A percentile compares a stretch with the other conserved stretches of the same genome.
phyloP scores from a whole-genome alignment of 2,797 vertebrate species.

The Cetoscarus ocellatus region DNA sequence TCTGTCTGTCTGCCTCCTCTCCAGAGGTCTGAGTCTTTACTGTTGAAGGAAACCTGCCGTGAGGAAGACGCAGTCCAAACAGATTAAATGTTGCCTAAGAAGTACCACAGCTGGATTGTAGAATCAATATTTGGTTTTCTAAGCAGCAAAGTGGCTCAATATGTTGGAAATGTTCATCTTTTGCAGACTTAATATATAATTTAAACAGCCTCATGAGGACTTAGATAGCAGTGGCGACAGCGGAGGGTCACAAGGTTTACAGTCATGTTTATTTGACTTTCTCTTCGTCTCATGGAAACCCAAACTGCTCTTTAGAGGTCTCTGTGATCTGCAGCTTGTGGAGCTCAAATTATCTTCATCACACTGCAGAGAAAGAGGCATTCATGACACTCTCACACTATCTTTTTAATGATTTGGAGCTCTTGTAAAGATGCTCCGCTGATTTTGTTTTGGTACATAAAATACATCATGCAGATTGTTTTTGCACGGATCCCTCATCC shows the following conservation, averaged over 20 bases:
- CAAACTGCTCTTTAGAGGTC: conserved; percentile 36
- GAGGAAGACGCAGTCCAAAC: conserved; percentile 6
- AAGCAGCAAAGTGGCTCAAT: not conserved
- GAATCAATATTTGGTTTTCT: conserved; percentile 3
- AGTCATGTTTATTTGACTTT: conserved; percentile 52
- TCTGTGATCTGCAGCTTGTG: conserved; percentile 20
- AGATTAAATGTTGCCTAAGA: not conserved
- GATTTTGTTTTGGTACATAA: conserved; percentile 44
- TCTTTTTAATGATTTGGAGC: conserved; percentile 13
- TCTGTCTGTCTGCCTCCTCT: conserved; percentile 22
- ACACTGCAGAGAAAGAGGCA: conserved; percentile 12
- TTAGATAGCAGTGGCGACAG: conserved; percentile 31
- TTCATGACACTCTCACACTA: not conserved
- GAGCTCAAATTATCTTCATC: conserved; percentile 19
- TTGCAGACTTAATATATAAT: conserved; percentile 14
- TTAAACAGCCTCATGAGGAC: conserved; percentile 26
- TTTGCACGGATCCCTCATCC: conserved; percentile 51
- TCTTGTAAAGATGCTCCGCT: conserved; percentile 7
- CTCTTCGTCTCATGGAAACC: conserved; percentile 45
- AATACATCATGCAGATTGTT: conserved; percentile 47
- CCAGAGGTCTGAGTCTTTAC: conserved; percentile 32
- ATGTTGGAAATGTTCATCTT: not conserved
- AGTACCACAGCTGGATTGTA: not conserved
- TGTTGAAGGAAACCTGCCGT: conserved; percentile 4
- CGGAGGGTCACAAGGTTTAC: conserved; percentile 33